These are phyloP conservation scores for Hydractinia echinata DNA, from an alignment of 30 jellyfish, hydroid and myxozoan genomes.

Conservation along the genomic window DNA sequence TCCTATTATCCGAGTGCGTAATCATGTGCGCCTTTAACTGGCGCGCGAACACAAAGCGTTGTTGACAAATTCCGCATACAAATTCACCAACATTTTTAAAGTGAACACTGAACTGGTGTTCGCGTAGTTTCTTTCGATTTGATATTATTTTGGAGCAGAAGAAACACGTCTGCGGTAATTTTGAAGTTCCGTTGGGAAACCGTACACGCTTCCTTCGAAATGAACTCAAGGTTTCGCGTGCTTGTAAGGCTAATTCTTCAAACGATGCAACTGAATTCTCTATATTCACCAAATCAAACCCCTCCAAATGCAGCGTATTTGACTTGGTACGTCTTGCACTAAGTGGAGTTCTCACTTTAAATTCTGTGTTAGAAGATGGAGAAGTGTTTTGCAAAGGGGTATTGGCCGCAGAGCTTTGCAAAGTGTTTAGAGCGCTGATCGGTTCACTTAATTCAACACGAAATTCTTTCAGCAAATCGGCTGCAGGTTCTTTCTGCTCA, in stretches of 20 bases:
- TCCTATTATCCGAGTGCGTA: constrained; percentile 30
- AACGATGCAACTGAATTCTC: constrained; percentile 19
- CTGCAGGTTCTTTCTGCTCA: not conserved
- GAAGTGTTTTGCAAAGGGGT: not conserved
- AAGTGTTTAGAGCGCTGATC: not conserved
- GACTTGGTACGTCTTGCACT: not conserved
- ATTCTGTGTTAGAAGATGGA: constrained; percentile 4
- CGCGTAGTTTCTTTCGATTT: constrained; percentile 30
- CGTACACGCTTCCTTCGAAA: constrained; percentile 33
- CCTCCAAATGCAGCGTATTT: constrained; percentile 19
- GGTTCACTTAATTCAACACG: not conserved
- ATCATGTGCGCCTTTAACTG: constrained; percentile 39
- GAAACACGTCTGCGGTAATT: constrained; percentile 31
- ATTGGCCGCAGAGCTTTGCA: not conserved
- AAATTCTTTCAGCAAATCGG: not conserved
- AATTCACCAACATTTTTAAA: constrained; percentile 37
- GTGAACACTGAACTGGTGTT: constrained; percentile 38
- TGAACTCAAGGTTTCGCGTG: constrained; percentile 31
- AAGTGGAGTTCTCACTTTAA: not conserved
- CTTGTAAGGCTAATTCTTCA: constrained; percentile 25
- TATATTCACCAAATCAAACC: constrained; percentile 27
- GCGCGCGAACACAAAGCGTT: constrained; percentile 32
- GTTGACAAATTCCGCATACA: constrained; percentile 35
- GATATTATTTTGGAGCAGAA: constrained; percentile 24
- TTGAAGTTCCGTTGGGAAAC: constrained; percentile 35